A percentile compares a stretch with the other conserved stretches of the same genome.
phyloP scores from a whole-genome alignment of 2,797 vertebrate species.

The Danionella dracula region DNA sequence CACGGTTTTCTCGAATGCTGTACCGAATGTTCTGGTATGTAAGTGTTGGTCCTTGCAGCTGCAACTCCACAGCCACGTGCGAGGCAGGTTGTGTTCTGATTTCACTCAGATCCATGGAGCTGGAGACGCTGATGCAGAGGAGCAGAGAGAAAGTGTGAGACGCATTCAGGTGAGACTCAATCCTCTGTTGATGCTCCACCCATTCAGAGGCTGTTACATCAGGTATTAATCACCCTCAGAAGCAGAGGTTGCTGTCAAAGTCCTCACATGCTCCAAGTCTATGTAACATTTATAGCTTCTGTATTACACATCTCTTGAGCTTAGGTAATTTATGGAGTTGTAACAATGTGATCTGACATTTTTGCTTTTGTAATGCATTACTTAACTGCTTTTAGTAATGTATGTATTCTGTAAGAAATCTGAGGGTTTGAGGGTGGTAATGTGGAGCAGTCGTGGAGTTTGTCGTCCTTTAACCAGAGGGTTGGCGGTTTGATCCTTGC shows the following conservation, averaged over 20 bases:
- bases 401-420: too few relatives aligned
- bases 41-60: conserved; percentile 58
- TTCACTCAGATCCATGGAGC: conserved; percentile 45
- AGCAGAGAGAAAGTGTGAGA: background rate
- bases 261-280: background rate
- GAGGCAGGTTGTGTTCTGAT: background rate
- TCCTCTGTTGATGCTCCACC: background rate
- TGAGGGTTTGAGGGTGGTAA: too few relatives aligned
- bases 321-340: background rate
- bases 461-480: too few relatives aligned
- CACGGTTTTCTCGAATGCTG: conserved; percentile 52
- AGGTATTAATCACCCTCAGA: background rate
- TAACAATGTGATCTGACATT: background rate
- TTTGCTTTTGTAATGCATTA: too few relatives aligned
- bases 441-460: too few relatives aligned
- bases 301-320: background rate
- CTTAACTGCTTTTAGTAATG: too few relatives aligned
- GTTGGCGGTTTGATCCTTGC: too few relatives aligned
- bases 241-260: conserved; percentile 20
- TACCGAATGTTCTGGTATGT: conserved; percentile 65
- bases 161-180: background rate
- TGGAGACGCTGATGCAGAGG: background rate
- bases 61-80: conserved; percentile 38
- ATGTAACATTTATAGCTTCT: background rate
- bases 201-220: background rate